phyloP scores from a whole-genome alignment of 2,797 vertebrate species.

The Danio jaintianensis region DNA sequence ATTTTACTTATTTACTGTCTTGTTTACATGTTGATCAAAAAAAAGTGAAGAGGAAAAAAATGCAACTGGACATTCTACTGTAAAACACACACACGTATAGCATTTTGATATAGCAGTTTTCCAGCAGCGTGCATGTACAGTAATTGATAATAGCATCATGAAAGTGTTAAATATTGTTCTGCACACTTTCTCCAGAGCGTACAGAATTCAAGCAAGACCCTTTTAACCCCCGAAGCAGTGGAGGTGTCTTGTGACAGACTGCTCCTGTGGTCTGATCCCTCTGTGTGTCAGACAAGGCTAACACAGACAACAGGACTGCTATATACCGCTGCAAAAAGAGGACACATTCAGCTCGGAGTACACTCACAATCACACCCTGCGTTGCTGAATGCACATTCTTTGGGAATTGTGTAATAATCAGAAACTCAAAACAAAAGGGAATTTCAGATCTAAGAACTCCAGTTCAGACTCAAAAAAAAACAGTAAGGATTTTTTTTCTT shows the following conservation, averaged over 20 bases:
- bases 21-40: no score
- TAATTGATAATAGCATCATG: not conserved
- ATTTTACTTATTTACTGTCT: no score
- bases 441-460: conserved; percentile 4
- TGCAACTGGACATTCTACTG: no score
- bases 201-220: not conserved
- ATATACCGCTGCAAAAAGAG: not conserved
- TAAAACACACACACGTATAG: no score
- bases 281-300: not conserved
- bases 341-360: not conserved
- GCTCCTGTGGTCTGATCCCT: conserved; percentile 11
- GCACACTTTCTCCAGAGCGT: not conserved
- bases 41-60: no score
- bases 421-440: not conserved
- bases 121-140: not conserved
- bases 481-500: conserved; percentile 69
- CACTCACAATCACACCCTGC: not conserved
- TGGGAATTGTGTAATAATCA: not conserved
- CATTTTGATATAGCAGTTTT: no score
- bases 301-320: not conserved
- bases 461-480: conserved; percentile 61
- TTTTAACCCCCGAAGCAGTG: not conserved
- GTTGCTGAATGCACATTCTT: conserved; percentile 4
- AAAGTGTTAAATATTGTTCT: conserved; percentile 7
- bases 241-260: not conserved